Percentiles rank a stretch among this genome's conserved stretches.
Conservation (phyloP, 1,140 invertebrate species). For the Calephelis virginiensis region DNA sequence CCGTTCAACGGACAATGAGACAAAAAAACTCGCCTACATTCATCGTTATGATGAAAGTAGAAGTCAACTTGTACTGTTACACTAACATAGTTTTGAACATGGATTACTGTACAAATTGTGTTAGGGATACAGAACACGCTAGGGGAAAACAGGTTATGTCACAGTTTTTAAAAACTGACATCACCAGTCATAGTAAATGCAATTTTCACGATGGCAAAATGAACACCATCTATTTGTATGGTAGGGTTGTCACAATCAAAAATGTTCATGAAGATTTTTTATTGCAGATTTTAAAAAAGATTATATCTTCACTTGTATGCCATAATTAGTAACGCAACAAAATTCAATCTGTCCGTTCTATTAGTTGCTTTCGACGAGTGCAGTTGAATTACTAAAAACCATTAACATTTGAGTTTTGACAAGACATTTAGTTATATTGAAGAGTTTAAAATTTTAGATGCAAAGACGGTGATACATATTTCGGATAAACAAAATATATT, state of each 20-base stretch:
- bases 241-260: not conserved
- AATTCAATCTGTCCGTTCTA: no score
- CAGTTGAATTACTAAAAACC: no score
- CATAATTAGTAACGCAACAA: no score
- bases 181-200: not conserved
- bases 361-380: no score
- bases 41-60: conserved; percentile 13
- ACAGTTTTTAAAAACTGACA: conserved; percentile 1
- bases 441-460: no score
- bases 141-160: not conserved
- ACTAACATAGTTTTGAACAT: not conserved
- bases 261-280: not conserved
- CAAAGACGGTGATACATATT: no score
- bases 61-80: conserved; percentile 7
- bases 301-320: no score
- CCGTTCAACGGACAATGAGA: conserved; percentile 5
- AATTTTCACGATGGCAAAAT: not conserved
- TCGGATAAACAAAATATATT: no score
- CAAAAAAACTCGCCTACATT: not conserved
- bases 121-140: not conserved
- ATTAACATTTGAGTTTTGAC: no score
- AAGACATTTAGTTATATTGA: no score
- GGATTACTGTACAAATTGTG: not conserved
- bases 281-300: not conserved
- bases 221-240: not conserved